These are phyloP conservation scores for Drosophila cardini DNA, from an alignment of 1,140 invertebrate genomes.

Conservation along the genomic window DNA sequence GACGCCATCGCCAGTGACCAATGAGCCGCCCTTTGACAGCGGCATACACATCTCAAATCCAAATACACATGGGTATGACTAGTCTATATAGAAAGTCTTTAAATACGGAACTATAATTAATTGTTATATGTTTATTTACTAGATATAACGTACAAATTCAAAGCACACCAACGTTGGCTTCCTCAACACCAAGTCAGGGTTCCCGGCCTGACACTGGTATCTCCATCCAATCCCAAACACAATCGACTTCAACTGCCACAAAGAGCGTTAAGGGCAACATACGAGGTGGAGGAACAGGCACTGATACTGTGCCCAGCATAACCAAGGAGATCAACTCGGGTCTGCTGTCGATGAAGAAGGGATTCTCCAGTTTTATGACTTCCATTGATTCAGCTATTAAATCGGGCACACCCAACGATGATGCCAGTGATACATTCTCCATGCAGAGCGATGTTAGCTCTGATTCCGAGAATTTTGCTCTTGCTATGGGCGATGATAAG, in stretches of 20 bases:
- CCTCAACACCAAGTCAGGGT: conserved; percentile 77
- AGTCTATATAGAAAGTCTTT: background rate
- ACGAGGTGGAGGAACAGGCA: conserved; percentile 32
- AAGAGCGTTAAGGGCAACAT: conserved; percentile 70
- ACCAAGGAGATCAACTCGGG: conserved; percentile 85
- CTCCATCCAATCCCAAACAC: conserved; percentile 74
- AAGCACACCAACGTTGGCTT: conserved; percentile 79
- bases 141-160: conserved; percentile 84
- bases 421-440: conserved; percentile 89
- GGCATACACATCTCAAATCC: conserved; percentile 81
- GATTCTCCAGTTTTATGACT: conserved; percentile 91
- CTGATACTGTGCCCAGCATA: conserved; percentile 71
- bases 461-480: conserved; percentile 91
- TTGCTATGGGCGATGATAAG: conserved; percentile 88
- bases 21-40: conserved; percentile 75
- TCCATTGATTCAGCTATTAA: conserved; percentile 92
- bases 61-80: conserved; percentile 80
- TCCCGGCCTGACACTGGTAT: conserved; percentile 84
- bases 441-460: conserved; percentile 91
- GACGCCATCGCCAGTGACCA: conserved; percentile 80
- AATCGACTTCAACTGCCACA: conserved; percentile 74
- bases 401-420: conserved; percentile 87
- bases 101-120: background rate
- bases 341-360: conserved; percentile 91
- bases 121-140: conserved; percentile 9